Evolutionary conservation across 2,888 invertebrate genomes (phyloP), one percentile per base, ranked within the genome.

Genomic region (Epistrophe eligans): DNA sequence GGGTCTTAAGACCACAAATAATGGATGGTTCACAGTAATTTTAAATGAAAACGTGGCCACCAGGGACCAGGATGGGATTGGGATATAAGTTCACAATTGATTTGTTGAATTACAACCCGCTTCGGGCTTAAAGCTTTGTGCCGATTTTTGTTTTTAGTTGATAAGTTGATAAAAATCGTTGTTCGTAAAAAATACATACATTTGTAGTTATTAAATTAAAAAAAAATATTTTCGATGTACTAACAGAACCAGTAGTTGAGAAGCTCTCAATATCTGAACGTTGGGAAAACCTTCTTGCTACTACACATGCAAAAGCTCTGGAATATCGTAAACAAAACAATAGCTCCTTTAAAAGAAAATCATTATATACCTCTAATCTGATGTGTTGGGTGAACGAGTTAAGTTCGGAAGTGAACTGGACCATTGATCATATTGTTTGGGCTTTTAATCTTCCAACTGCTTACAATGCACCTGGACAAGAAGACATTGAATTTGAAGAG

Each of bases 261-360:
- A 94, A 84, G 92, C 93, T 92, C 91, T 94, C 13, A 94, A 95
- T 92, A 94, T 94, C 90, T 92, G 95, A 79, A 92, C 94, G 90
- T 92, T 95, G 94, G 95, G 95, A 24, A 91, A 94, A 90, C 91
- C 93, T 91, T 92, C 93, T 85, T 90, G 93, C 90, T 91, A 93
- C 89, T 92, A 94, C 91, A 91, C 94, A 90, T 93, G 94, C 72
- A 92, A 94, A 91, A 91, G 92, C 92, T 90, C 94, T 94, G 92
- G 90, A 89, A 0, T 89, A 90, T 32, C 90, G 90, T 64, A 88
- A 88, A 38, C 89, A 91, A 57, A 90, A 90, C 74, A 91, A 92
- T 84, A 90, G 89, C 66, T 88, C 90, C 5, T 88, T 89, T 2
- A 90, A 90, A 6, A 90, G 90, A 64, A 89, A 91, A 28, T 90